Evolutionary conservation across 2,888 invertebrate species (phyloP).

Genomic region (Orgyia antiqua): DNA sequence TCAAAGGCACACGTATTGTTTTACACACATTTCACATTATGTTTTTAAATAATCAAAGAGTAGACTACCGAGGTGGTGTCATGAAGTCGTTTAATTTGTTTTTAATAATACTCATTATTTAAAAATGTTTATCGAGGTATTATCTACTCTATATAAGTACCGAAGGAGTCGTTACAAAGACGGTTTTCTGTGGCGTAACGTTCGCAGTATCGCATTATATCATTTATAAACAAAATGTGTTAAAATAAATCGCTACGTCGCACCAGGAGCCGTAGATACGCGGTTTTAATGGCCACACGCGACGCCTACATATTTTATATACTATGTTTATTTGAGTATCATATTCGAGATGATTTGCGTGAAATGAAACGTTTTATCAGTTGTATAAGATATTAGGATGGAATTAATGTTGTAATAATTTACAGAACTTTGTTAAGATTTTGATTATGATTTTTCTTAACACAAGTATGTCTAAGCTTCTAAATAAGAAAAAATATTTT

Average conservation of each 20-base stretch:
- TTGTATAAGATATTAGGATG: constrained; percentile 8
- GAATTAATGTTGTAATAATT: no score
- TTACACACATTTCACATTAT: no score
- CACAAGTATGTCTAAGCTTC: no score
- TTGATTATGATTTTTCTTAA: no score
- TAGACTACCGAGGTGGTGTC: no score
- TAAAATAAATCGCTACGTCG: constrained; percentile 74
- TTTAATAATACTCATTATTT: no score
- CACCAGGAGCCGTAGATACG: constrained; percentile 65
- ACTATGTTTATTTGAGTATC: constrained; percentile 26
- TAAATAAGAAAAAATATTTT: no score
- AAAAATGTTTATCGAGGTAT: no score
- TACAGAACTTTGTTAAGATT: no score
- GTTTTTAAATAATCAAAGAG: no score
- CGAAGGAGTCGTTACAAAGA: constrained; percentile 48
- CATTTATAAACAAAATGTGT: constrained; percentile 79
- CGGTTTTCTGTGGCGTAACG: constrained; percentile 56
- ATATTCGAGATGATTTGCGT: constrained; percentile 30
- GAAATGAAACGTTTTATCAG: constrained; percentile 19
- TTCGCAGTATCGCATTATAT: constrained; percentile 74
- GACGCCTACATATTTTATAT: constrained; percentile 31
- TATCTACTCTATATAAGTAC: constrained; percentile 44
- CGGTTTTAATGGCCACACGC: constrained; percentile 44
- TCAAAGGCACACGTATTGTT: no score
- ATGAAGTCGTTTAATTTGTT: no score